These are phyloP conservation scores for Urophycis tenuis DNA, from an alignment of 2,797 vertebrate species.

Conservation along the genomic window DNA sequence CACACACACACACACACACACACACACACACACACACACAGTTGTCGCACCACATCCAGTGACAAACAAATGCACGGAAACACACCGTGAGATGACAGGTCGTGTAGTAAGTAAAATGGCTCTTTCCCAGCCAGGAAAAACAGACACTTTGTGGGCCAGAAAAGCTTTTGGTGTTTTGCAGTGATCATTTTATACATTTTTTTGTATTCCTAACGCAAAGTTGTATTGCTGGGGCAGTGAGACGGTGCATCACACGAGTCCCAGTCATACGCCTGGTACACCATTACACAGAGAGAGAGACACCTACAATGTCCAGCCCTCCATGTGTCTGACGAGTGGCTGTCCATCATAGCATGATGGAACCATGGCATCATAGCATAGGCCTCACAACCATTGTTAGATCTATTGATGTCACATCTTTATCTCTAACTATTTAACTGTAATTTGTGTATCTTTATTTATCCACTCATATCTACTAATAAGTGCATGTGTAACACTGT, in stretches of 20 bases:
- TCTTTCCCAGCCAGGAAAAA: background rate
- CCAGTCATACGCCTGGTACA: background rate
- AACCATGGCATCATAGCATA: too few relatives aligned
- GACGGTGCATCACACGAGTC: background rate
- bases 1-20: background rate
- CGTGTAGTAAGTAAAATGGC: background rate
- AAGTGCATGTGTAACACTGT: too few relatives aligned
- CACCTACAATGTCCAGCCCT: background rate
- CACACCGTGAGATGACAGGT: background rate
- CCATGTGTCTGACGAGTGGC: background rate
- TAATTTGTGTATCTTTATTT: too few relatives aligned
- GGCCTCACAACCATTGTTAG: too few relatives aligned
- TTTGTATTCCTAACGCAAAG: constrained; percentile 48
- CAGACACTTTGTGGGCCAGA: background rate
- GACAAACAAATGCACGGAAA: background rate
- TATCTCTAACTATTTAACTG: too few relatives aligned
- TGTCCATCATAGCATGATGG: too few relatives aligned
- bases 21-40: background rate
- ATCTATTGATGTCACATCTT: too few relatives aligned
- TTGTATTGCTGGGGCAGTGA: constrained; percentile 43
- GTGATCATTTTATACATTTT: constrained; percentile 41
- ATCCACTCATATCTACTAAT: too few relatives aligned
- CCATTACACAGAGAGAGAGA: background rate
- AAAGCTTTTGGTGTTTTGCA: constrained; percentile 27
- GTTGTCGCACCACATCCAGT: background rate